Evolutionary conservation across 1,140 invertebrate species (phyloP), one percentile per base, ranked within the genome.

Genomic region (Helicoverpa zea): DNA sequence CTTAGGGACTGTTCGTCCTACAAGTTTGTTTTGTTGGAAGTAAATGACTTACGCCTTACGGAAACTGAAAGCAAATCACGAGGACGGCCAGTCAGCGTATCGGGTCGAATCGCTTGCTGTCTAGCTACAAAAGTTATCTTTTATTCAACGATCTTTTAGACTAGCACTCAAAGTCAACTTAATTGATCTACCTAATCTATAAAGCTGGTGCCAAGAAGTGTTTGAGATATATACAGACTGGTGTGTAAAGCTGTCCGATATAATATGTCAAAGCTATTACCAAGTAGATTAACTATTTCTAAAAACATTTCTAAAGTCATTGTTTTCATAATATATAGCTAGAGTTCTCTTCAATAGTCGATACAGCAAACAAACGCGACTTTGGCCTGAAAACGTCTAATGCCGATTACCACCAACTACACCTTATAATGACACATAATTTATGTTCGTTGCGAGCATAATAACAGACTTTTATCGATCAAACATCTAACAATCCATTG

Each of bases 401-500:
- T 30, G 7, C 12, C 43, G 43, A 49, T 43, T 66, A 47, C 14
- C n/a, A 0, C 9, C 9, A 10, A 12, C 35, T 13, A 51, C 35
- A 51, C 43, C 23, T 68, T 68, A 3, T 64, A 51, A 51, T 18
- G 43, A 68, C 52, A n/a, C 29, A 35, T 73, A 18, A 16, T 70
- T 73, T n/a, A 30, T 73, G 52, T 58, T 73, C 52, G 3, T 30
- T 35, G 16, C 52, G n/a, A 11, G 30, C n/a, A 10, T 30, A n/a
- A 56, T 72, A 72, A 56, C 70, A 35, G 49, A 54, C 51, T 73
- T 81, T 83, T 85, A 83, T 83, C 74, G 81, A 85, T 81, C 61
- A 78, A 79, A 85, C 75, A 66, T 12, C 52, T 73, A 58, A 58
- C 70, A 63, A 63, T 75, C 73, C 58, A 61, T n/a, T 51, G 73